Conservation (phyloP, 2,113 vertebrate species). For the Pipa parva region DNA sequence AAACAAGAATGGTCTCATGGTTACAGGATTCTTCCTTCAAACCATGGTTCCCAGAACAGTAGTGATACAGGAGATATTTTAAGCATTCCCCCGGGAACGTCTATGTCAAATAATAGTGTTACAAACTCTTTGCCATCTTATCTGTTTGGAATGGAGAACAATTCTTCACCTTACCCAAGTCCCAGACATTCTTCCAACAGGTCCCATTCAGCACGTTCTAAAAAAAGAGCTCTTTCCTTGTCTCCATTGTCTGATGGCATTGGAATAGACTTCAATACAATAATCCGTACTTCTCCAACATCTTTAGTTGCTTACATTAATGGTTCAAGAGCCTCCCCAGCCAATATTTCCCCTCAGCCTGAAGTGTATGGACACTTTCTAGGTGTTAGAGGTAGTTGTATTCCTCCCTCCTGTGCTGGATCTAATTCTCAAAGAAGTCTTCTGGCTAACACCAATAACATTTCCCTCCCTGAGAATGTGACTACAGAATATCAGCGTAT, state of each 20-base stretch:
- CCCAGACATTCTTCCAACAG: constrained; percentile 61
- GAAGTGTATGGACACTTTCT: constrained; percentile 91
- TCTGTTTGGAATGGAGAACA: constrained; percentile 71
- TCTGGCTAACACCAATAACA: constrained; percentile 49
- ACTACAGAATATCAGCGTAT: constrained; percentile 59
- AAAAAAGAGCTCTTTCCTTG: constrained; percentile 78
- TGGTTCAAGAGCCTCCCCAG: constrained; percentile 73
- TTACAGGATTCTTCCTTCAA: constrained; percentile 69
- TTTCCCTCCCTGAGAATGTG: constrained; percentile 50
- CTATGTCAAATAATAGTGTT: constrained; percentile 61
- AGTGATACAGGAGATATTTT: constrained; percentile 65
- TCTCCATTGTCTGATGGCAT: constrained; percentile 85
- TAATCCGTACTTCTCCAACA: constrained; percentile 89
- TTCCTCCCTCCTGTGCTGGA: constrained; percentile 63
- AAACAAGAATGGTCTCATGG: constrained; percentile 80
- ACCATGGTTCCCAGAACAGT: constrained; percentile 60
- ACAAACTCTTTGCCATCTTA: constrained; percentile 77
- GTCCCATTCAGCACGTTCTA: constrained; percentile 63
- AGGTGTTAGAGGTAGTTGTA: constrained; percentile 82
- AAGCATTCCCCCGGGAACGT: constrained; percentile 60
- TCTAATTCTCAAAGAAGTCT: constrained; percentile 54
- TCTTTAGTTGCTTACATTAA: constrained; percentile 92
- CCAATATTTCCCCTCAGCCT: constrained; percentile 71
- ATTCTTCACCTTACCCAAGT: constrained; percentile 56
- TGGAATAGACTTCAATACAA: constrained; percentile 86